Evolutionary conservation across 2,113 vertebrate genomes (phyloP), one percentile per base, ranked within the genome.

Genomic region (Chloroceryle aenea): DNA sequence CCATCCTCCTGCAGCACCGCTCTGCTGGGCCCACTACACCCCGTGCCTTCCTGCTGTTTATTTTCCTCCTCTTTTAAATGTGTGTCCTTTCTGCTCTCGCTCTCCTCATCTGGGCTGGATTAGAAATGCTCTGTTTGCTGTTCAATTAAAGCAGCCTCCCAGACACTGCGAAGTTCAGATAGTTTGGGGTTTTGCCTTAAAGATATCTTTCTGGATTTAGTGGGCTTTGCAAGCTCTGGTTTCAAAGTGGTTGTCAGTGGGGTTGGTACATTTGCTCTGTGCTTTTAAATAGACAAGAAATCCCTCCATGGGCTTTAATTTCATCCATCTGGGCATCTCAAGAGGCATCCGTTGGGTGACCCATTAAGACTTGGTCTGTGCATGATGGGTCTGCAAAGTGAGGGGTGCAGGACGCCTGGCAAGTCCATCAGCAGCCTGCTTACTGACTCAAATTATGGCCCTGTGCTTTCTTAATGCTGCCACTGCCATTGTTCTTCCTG

Each of bases 41-140:
- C 26, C 10, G 47, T 3, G 4, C 61, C 85, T 50, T 52, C 22
- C 80, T 66, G 80, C 40, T 71, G 2, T 38, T 77, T 50, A 32
- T 80, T 71, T 42, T 34, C 68, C 74, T 67, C 36, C 38, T 87
- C 74, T n/a, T 77, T 32, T 20, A 5, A 19, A 71, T 20, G 29
- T 9, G 10, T 48, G 25, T 59, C n/a, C 76, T 81, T 76, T 47
- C 61, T 32, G 47, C 63, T 69, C 90, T 52, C 58, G 26, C 85
- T 34, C 32, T 30, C 27, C 90, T 82, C 71, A 3, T 26, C 78
- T 4, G 36, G 74, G 61, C 53, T 69, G 96, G 95, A 94, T 97
- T 89, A 95, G 95, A n/a, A 87, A 89, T 67, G 90, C 95, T 96
- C 93, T 61, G 95, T 87, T 95, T 94, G 93, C 85, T 42, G 20